Evolutionary conservation across 2,888 invertebrate species (phyloP), one percentile per base, ranked within the genome.

Genomic region (Rutpela maculata): DNA sequence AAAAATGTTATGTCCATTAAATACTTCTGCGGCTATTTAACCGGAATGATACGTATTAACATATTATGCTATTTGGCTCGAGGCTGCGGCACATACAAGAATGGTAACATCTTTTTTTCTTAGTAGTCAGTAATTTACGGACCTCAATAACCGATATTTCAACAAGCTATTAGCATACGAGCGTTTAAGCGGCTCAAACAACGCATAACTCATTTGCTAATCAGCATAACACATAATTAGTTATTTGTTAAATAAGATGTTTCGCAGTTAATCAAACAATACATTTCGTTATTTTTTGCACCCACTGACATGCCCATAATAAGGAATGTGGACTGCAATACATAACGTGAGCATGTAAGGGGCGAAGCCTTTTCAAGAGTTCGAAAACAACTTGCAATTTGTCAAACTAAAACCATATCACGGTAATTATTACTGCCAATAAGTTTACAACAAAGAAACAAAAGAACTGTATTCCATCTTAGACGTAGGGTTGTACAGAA

Each of bases 201-300:
- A 81, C 80, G 79, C 82, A 87, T 88, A 86, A 87, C 82, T 88
- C 86, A 88, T 87, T 83, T 82, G 74, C 85, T 87, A 87, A 88
- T 87, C 86, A 87, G 86, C 82, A 79, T 81, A 85, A 82, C 84
- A 83, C 84, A 82, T 86, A 87, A 87, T 87, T 87, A 86, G 84
- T 86, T 86, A 83, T 83, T 85, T 84, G 85, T 85, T 85, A 84
- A 86, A 84, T 85, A 84, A 85, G 84, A 85, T 82, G 83, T 85
- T 85, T 76, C 65, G 82, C 82, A 80, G 77, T 84, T 82, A 81
- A 83, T 81, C 82, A 83, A 79, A 81, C 78, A 78, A 78, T 75
- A 74, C 70, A 76, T 78, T 79, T 69, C 69, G 66, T 56, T 63
- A 73, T 79, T 79, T 81, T 65, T 62, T 66, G 65, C 38, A 62